Evolutionary conservation across 2,797 vertebrate species (phyloP), one percentile per base, ranked within the genome.

Genomic region (Spheniscus humboldti): DNA sequence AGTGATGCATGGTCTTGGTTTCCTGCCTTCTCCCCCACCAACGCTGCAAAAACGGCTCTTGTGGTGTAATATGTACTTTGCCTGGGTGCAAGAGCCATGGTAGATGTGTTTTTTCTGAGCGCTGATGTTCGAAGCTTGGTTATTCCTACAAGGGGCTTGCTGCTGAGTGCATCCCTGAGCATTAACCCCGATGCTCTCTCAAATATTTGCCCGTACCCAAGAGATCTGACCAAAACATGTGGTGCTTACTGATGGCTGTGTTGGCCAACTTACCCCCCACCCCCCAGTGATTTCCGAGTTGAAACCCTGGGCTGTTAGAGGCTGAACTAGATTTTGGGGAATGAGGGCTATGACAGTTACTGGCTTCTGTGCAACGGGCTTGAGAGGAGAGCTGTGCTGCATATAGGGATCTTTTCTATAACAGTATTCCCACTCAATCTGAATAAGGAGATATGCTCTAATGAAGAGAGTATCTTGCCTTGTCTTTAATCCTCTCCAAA

Each of bases 401-500:
- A 14, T 24, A 11, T 10, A 37, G 55, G 33, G 23, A 37, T 95
- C 48, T 88, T 52, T 94, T 86, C 85, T 90, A 1, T 71, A 73
- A 41, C 72, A 55, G 33, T 47, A 59, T 95, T 95, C 47, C 47
- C 50, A 62, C 79, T 88, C 45, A 84, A 17, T 80, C 66, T 66
- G 41, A 95, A 84, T 88, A 92, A 90, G 87, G 66, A 91, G 62
- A 92, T 91, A n/a, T 4, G 24, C 63, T 88, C 41, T 96, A 93
- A 94, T 96, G 82, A 95, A 76, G 74, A 89, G 68, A 84, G 35
- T 91, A 56, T 91, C 92, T 92, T 95, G 56, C 73, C 52, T 95
- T 94, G 88, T 84, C 92, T 94, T 95, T 97, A 96, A 96, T 96
- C 91, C 90, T 94, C 48, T 86, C 76, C 45, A 37, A 90, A 96